These are phyloP conservation scores for silkworm (Bombyx mori) DNA, from an alignment of 1,140 invertebrate genomes.

Conservation along the genomic window DNA sequence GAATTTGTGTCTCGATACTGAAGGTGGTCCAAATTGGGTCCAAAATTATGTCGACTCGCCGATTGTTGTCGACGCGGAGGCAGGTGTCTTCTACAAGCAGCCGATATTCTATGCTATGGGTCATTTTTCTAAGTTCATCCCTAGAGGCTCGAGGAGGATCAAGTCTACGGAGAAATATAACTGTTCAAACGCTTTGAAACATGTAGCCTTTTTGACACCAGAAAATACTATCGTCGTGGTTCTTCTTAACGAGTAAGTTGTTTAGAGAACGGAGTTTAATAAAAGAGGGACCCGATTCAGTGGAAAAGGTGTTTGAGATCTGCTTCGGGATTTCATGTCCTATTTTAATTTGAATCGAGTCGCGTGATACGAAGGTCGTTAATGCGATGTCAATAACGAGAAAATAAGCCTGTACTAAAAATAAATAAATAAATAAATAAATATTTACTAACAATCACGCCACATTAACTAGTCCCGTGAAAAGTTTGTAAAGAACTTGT, in stretches of 20 bases:
- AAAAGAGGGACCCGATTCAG: background rate
- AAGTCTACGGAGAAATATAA: slow-evolving; percentile 11
- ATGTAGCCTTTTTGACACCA: slow-evolving; percentile 38
- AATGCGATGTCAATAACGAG: too few species aligned
- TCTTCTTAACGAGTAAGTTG: slow-evolving; percentile 37
- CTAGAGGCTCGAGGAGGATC: slow-evolving; percentile 73
- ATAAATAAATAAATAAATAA: too few species aligned
- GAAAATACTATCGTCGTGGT: slow-evolving; percentile 32
- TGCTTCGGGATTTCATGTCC: too few species aligned
- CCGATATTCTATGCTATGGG: slow-evolving; percentile 90
- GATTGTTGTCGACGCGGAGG: slow-evolving; percentile 78
- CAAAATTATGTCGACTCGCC: slow-evolving; percentile 83
- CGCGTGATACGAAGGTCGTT: too few species aligned
- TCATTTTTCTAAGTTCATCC: slow-evolving; percentile 89
- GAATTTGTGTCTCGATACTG: slow-evolving; percentile 84
- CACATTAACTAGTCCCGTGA: too few species aligned
- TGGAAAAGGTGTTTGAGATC: too few species aligned
- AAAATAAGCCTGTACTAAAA: too few species aligned
- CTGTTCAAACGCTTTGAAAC: slow-evolving; percentile 1
- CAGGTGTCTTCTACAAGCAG: slow-evolving; percentile 85
- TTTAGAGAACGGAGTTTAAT: background rate
- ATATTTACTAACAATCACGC: too few species aligned
- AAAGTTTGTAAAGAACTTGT: too few species aligned
- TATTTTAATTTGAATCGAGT: too few species aligned
- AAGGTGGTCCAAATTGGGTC: slow-evolving; percentile 86